Evolutionary conservation across 1,140 invertebrate species (phyloP).

Genomic region (Mya arenaria): DNA sequence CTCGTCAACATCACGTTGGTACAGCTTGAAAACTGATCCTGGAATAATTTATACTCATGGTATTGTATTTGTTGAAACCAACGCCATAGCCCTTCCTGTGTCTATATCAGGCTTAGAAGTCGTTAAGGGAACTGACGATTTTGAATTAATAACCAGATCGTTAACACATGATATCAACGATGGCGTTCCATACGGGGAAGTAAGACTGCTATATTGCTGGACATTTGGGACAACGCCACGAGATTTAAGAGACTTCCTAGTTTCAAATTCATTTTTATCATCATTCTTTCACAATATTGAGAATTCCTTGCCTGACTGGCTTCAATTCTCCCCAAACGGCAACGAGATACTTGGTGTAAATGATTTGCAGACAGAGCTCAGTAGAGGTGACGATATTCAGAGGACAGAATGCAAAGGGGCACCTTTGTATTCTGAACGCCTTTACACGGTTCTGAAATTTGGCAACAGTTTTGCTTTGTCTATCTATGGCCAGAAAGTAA

Average conservation of each 20-base stretch:
- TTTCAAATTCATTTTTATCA: conserved; percentile 13
- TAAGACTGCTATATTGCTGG: not conserved
- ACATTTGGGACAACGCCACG: not conserved
- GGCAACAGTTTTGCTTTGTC: conserved; percentile 8
- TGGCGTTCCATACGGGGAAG: not conserved
- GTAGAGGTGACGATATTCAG: conserved; percentile 4
- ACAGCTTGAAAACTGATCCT: not conserved
- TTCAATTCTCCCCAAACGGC: conserved; percentile 7
- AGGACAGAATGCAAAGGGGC: conserved; percentile 8
- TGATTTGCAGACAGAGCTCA: conserved; percentile 17
- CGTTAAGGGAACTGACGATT: not conserved
- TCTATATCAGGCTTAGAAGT: conserved; percentile 27
- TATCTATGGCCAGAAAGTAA: conserved; percentile 28
- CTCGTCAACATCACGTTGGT: conserved; percentile 42
- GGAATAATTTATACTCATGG: conserved; percentile 19
- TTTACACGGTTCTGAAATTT: conserved; percentile 33
- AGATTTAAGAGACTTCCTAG: conserved; percentile 22
- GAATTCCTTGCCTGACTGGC: conserved; percentile 27
- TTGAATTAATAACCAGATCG: not conserved
- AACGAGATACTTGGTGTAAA: conserved; percentile 6
- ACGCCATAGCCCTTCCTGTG: conserved; percentile 20
- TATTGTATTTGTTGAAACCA: conserved; percentile 37
- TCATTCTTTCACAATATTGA: conserved; percentile 25
- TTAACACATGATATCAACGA: not conserved
- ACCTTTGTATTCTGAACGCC: not conserved